Percentiles rank a stretch among this genome's conserved stretches.
phyloP scores from a whole-genome alignment of 2,797 vertebrate species.

The Neopelma chrysocephalum region DNA sequence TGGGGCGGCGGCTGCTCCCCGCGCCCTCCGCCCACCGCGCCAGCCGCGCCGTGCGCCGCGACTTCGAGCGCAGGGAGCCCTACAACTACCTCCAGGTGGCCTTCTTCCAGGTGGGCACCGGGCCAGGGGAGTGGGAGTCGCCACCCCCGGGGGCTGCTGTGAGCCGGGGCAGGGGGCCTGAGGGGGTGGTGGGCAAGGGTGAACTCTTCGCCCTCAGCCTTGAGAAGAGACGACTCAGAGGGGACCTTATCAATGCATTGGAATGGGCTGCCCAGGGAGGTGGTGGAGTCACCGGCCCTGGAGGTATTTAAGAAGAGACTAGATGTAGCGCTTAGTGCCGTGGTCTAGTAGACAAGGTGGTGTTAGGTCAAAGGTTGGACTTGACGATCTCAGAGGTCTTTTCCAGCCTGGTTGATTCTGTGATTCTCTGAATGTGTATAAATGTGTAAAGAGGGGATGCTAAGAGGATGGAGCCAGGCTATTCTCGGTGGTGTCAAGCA shows the following conservation, averaged over 20 bases:
- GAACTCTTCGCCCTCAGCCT: neutral
- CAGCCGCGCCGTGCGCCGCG: conserved; percentile 81
- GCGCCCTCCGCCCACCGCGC: conserved; percentile 82
- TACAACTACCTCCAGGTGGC: conserved; percentile 96
- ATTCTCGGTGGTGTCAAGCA: neutral
- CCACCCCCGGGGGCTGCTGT: neutral
- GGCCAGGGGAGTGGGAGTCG: neutral
- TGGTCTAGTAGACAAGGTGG: too few relatives aligned
- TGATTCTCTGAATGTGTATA: neutral
- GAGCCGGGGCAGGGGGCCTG: neutral
- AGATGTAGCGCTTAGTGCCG: too few relatives aligned
- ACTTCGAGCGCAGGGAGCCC: conserved; percentile 86
- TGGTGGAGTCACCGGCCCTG: too few relatives aligned
- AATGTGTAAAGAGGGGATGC: neutral
- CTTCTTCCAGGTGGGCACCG: conserved; percentile 86
- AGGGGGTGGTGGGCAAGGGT: too few relatives aligned
- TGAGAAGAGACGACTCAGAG: neutral
- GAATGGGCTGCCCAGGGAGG: too few relatives aligned
- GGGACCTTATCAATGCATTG: neutral
- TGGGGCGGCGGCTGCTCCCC: conserved; percentile 62
- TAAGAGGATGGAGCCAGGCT: neutral
- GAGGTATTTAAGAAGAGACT: too few relatives aligned
- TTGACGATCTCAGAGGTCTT: too few relatives aligned
- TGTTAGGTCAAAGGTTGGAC: too few relatives aligned
- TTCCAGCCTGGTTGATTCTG: too few relatives aligned